Percentiles rank a stretch among this genome's conserved stretches.
Evolutionary conservation across 2,888 invertebrate genomes (phyloP).

Genomic region (Chironomus tentans): DNA sequence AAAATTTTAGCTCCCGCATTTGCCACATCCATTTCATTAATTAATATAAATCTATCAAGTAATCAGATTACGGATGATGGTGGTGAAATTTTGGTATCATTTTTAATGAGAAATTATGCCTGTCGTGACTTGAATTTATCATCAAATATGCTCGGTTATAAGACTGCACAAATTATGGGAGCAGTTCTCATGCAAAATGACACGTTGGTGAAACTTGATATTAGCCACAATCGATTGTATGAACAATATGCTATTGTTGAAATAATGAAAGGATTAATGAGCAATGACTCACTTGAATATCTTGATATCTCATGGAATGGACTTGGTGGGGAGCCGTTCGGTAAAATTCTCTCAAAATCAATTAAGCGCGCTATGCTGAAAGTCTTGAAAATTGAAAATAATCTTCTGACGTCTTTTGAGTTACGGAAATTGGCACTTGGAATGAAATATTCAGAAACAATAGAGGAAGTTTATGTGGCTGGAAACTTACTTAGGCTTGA

Average conservation of each 20-base stretch:
- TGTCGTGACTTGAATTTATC: constrained; percentile 13
- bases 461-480: constrained; percentile 29
- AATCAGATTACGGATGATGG: constrained; percentile 28
- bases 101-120: constrained; percentile 23
- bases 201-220: constrained; percentile 17
- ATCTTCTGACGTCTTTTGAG: constrained; percentile 24
- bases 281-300: constrained; percentile 26
- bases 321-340: constrained; percentile 22
- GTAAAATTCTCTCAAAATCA: constrained; percentile 8
- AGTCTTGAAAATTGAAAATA: constrained; percentile 27
- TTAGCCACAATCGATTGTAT: constrained; percentile 28
- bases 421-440: constrained; percentile 11
- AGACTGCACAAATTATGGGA: background rate
- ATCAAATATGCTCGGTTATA: background rate
- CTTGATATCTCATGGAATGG: constrained; percentile 30
- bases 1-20: constrained; percentile 28
- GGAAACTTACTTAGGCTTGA: constrained; percentile 21
- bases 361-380: constrained; percentile 1
- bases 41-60: constrained; percentile 27
- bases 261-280: constrained; percentile 26
- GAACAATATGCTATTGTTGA: constrained; percentile 13
- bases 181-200: background rate
- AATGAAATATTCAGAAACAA: constrained; percentile 5
- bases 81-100: constrained; percentile 25
- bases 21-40: constrained; percentile 24